These are phyloP conservation scores for Bucco capensis DNA, from an alignment of 2,113 vertebrate genomes.

Conservation along the genomic window DNA sequence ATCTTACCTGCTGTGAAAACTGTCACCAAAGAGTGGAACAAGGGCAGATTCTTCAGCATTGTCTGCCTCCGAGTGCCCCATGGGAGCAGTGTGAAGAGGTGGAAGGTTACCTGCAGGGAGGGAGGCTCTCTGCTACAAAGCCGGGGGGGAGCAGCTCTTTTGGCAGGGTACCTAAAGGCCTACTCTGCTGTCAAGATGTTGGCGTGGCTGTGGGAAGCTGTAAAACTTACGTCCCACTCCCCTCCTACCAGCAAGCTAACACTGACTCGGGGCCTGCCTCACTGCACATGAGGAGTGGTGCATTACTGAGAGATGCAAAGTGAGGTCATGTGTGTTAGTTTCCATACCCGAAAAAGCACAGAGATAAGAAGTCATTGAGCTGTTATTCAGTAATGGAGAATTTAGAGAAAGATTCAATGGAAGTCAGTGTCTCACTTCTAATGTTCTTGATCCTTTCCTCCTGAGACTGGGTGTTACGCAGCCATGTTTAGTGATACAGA, in stretches of 20 bases:
- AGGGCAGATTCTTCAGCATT: neutral
- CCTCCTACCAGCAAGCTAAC: neutral
- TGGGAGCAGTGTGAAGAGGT: rapidly evolving
- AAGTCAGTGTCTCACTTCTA: neutral
- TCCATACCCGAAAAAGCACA: neutral
- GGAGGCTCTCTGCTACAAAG: neutral
- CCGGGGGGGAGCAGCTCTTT: neutral
- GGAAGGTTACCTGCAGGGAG: neutral
- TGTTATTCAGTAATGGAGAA: neutral
- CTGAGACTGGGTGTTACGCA: rapidly evolving
- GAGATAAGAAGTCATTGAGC: neutral
- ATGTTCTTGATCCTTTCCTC: neutral
- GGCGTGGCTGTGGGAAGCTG: neutral
- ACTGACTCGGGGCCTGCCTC: neutral
- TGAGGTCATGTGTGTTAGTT: rapidly evolving
- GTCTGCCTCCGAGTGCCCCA: neutral
- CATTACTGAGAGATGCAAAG: neutral
- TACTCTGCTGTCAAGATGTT: neutral
- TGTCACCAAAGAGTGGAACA: neutral
- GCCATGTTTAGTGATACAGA: rapidly evolving
- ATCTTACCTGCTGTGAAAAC: neutral
- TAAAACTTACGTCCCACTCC: neutral
- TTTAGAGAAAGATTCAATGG: neutral
- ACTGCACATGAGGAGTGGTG: neutral
- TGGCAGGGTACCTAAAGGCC: neutral